Conservation (phyloP, 2,888 invertebrate genomes). For the Eupithecia tripunctaria region DNA sequence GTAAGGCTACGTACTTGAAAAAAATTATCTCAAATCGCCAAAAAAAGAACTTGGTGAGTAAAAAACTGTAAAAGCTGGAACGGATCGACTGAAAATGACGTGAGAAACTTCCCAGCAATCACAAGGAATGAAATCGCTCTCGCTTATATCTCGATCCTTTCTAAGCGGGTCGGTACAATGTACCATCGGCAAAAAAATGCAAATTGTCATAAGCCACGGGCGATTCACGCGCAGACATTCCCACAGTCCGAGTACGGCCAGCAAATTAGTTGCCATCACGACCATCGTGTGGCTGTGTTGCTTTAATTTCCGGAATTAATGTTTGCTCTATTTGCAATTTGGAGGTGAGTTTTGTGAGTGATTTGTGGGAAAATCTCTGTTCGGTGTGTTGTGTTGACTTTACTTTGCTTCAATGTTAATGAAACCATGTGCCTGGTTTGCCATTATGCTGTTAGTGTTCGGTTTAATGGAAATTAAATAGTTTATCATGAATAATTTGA, state of each 20-base stretch:
- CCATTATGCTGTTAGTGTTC: not conserved
- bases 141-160: slow-evolving; percentile 22
- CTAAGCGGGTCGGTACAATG: slow-evolving; percentile 50
- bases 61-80: too few relatives aligned
- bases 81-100: too few relatives aligned
- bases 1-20: too few relatives aligned
- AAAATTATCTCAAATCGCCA: too few relatives aligned
- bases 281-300: slow-evolving; percentile 15
- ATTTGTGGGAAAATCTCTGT: not conserved
- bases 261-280: slow-evolving; percentile 53
- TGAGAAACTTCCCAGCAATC: too few relatives aligned
- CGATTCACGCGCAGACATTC: slow-evolving; percentile 84
- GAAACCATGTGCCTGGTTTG: too few relatives aligned
- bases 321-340: slow-evolving; percentile 12
- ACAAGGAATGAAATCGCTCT: slow-evolving; percentile 17
- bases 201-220: slow-evolving; percentile 85
- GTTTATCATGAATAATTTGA: not conserved
- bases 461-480: not conserved
- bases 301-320: slow-evolving; percentile 30
- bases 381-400: not conserved
- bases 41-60: too few relatives aligned
- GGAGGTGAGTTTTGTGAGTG: slow-evolving; percentile 9
- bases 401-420: not conserved
- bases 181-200: slow-evolving; percentile 81
- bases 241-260: slow-evolving; percentile 75